Evolutionary conservation across 2,113 vertebrate genomes (phyloP), one percentile per base, ranked within the genome.

Genomic region (Acanthisitta chloris): DNA sequence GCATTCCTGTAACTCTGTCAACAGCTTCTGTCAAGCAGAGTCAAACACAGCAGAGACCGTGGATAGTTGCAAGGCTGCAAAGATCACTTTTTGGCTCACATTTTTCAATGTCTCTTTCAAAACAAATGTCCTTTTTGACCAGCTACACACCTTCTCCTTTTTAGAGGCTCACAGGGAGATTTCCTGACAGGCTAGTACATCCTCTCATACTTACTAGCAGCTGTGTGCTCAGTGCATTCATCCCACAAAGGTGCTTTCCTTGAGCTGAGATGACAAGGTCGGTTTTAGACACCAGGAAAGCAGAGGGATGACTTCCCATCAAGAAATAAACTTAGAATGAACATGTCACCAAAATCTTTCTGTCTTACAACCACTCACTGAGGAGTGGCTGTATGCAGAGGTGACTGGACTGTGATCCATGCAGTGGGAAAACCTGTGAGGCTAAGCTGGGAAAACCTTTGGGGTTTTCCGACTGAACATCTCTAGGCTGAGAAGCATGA

Each of bases 191-290:
- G 23, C 26, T 20, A 43, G 24, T 62, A 29, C 1, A 8, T 74
- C 36, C 38, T 94, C 0, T 51, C 28, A 17, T 40, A 31, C 17
- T 64, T 64, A 3, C 28, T 33, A 43, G 59, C 43, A 84, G 19
- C 64, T 42, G 9, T 77, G 38, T 34, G 25, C 46, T 74, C 69
- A 36, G 24, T 33, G 38, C 15, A 40, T 9, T 78, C 2, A 1
- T 61, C 26, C 48, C 43, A 76, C 26, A 20, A 16, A 38, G 43
- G 8, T n/a, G 7, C 15, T 81, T 86, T 73, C 65, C 48, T 64
- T 65, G 31, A 59, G 19, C 19, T 0, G 0, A 34, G 36, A 46
- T 55, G 40, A 52, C 31, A 43, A 36, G 46, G 43, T 81, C 43
- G 26, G 12, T 70, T 93, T 65, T 77, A 33, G 42, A 73, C 26